These are phyloP conservation scores for Balaenoptera acutorostrata DNA, from an alignment of 2,113 vertebrate species.

Conservation along the genomic window DNA sequence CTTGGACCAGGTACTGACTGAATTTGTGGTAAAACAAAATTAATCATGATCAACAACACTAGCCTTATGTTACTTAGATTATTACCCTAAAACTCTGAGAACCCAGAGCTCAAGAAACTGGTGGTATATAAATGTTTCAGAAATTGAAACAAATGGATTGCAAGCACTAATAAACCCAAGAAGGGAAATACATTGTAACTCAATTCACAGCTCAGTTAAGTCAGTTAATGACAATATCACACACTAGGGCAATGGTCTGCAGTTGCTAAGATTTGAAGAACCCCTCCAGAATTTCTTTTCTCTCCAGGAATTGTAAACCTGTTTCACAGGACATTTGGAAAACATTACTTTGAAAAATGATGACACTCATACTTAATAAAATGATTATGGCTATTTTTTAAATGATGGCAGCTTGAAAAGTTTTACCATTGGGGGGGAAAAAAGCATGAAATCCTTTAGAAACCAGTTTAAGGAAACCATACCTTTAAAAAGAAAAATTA, in stretches of 20 bases:
- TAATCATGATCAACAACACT: not conserved
- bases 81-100: not conserved
- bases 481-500: conserved; percentile 16
- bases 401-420: conserved; percentile 39
- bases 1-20: not conserved
- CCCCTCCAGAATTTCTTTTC: conserved; percentile 5
- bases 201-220: not conserved
- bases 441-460: not conserved
- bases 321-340: conserved; percentile 51
- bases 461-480: not conserved
- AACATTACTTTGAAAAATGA: conserved; percentile 57
- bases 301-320: conserved; percentile 6
- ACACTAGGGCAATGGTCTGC: not conserved
- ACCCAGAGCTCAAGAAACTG: conserved; percentile 2
- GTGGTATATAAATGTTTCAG: not conserved
- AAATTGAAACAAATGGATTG: not conserved
- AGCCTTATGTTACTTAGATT: not conserved
- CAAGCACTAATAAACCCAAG: not conserved
- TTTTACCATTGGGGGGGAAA: not conserved
- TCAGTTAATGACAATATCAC: not conserved
- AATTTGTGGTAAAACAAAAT: not conserved
- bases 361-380: conserved; percentile 52
- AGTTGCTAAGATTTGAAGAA: conserved; percentile 26
- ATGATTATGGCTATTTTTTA: conserved; percentile 42
- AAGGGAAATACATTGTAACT: not conserved